phyloP scores from a whole-genome alignment of 2,888 invertebrate genomes.

The Busseola fusca region DNA sequence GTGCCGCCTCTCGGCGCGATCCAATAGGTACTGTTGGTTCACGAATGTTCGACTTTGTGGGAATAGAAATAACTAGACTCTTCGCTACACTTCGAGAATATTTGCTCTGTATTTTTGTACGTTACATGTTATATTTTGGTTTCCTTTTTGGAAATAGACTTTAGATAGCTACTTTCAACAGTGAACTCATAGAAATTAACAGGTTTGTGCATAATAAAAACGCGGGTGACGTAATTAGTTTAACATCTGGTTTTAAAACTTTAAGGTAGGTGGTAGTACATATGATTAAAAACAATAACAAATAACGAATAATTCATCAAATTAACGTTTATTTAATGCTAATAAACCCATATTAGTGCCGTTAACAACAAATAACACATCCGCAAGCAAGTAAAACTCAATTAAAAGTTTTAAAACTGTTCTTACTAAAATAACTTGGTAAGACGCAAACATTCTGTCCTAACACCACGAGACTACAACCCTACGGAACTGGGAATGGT shows the following conservation, averaged over 20 bases:
- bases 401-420: constrained; percentile 37
- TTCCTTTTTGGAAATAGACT: neutral
- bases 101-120: constrained; percentile 40
- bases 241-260: constrained; percentile 2
- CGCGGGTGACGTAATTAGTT: neutral
- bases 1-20: constrained; percentile 54
- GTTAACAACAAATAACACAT: constrained; percentile 38
- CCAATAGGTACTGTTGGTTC: constrained; percentile 45
- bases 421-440: constrained; percentile 37
- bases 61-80: constrained; percentile 54
- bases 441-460: constrained; percentile 42
- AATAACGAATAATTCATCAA: constrained; percentile 2
- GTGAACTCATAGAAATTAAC: neutral
- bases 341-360: constrained; percentile 33
- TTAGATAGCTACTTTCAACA: neutral
- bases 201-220: neutral
- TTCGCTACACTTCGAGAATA: constrained; percentile 50
- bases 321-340: constrained; percentile 8
- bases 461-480: constrained; percentile 58
- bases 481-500: constrained; percentile 61
- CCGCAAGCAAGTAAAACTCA: constrained; percentile 36
- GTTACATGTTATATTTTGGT: constrained; percentile 10
- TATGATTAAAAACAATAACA: constrained; percentile 14
- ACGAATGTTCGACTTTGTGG: constrained; percentile 52
- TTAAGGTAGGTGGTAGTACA: neutral